Base-by-base conservation (phyloP, 2,888 invertebrate genomes). In the Patella depressa region DNA sequence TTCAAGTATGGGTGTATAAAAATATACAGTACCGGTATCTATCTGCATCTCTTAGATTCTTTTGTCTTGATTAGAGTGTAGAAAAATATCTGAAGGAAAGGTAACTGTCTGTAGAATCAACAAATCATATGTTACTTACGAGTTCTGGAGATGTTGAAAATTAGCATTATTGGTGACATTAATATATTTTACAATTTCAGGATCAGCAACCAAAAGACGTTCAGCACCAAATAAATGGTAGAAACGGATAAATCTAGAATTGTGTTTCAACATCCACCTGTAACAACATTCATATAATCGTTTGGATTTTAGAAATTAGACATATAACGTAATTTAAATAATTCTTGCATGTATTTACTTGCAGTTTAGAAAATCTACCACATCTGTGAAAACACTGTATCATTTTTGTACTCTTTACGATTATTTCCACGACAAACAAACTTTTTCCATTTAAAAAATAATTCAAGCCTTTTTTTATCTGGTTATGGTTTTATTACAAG, bases 141-240 rank as follows among this genome's bases (percentile, higher is more conserved):
- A 17, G 17, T n/a, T n/a, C 17, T 19, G 12, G 3, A n/a, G 15
- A 72, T 74, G 77, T 17, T 72, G 74, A 74, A 88, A 89, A 76
- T 89, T 88, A 57, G 82, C 84, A 74, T 85, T 84, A 83, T 89
- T 88, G 15, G 87, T 87, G 55, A 89, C 86, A 14, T 85, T 74
- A 55, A 89, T 80, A 74, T 89, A 86, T 73, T 85, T 81, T 19
- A 87, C 82, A 9, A 85, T 76, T 3, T 85, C 86, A 7, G 89
- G 88, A 78, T 89, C 89, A n/a, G 86, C 88, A 17, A 87, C 82
- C 19, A 88, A 76, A 11, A 89, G 70, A 59, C 86, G 79, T 73
- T 84, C 86, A 72, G 81, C 78, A 2, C 89, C 89, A 75, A 86
- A 86, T 74, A 88, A 82, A 74, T 80, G 84, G 79, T 89, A 89